Evolutionary conservation across 2,888 invertebrate genomes (phyloP).

Genomic region (Adineta ricciae): DNA sequence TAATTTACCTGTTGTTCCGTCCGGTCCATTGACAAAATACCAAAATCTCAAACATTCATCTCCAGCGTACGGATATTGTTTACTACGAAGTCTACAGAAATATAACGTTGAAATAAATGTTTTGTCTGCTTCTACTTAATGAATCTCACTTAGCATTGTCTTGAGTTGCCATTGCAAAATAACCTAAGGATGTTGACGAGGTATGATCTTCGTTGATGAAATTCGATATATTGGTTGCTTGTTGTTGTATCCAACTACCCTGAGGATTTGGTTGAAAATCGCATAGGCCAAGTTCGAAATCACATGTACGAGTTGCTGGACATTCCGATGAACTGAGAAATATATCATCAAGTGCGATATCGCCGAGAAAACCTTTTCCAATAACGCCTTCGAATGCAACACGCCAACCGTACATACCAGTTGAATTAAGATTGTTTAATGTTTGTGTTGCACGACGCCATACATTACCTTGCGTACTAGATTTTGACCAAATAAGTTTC

Average conservation of each 20-base stretch:
- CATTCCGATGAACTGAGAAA: slow-evolving; percentile 40
- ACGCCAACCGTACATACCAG: slow-evolving; percentile 24
- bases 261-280: slow-evolving; percentile 19
- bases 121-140: neutral
- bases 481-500: slow-evolving; percentile 39
- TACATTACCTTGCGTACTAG: slow-evolving; percentile 37
- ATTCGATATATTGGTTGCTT: neutral
- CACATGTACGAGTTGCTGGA: slow-evolving; percentile 17
- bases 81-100: neutral
- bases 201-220: slow-evolving; percentile 24
- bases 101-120: too few relatives aligned
- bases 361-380: slow-evolving; percentile 40
- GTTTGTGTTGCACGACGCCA: slow-evolving; percentile 23
- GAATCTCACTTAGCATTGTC: neutral
- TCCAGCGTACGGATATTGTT: neutral
- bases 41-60: slow-evolving; percentile 33
- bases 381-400: slow-evolving; percentile 40
- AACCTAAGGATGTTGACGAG: slow-evolving; percentile 4
- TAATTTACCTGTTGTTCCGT: neutral
- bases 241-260: neutral
- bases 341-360: slow-evolving; percentile 47
- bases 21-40: slow-evolving; percentile 22
- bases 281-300: slow-evolving; percentile 27
- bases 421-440: neutral
- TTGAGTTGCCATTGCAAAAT: neutral